Base-by-base conservation (phyloP, 2,113 vertebrate genomes). In the Rhinopomastus cyanomelas region DNA sequence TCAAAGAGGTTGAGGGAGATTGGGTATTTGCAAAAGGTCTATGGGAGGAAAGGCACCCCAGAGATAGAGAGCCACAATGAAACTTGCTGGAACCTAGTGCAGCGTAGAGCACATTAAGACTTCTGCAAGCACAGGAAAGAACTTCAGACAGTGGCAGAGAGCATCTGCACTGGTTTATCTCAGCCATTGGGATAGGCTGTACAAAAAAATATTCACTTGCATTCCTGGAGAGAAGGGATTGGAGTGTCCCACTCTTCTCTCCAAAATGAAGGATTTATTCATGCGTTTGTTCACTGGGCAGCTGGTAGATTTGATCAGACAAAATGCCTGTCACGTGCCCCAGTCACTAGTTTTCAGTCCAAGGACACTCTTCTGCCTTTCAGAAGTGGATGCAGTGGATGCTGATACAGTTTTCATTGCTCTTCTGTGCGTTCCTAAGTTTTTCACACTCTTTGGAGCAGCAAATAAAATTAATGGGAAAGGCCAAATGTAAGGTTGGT, bases 151-250 rank as follows among this genome's bases (percentile, higher is more conserved):
- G 30, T 59, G 76, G 67, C 64, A 74, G 30, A 68, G 36, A 81
- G 21, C 89, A 92, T 94, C 82, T 95, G 93, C 80, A 69, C 53
- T 89, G 89, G 82, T 82, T 91, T 3, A 3, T 95, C 85, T 93
- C 34, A 37, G 23, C 30, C 36, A 0, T 7, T 0, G 0, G 6
- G 48, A 48, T 7, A 75, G 68, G 68, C 11, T 59, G 12, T 62
- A 72, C 78, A 71, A 46, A 89, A 87, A 93, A 74, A 6, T 8
- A 9, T 44, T 78, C 61, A 46, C 30, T 81, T 90, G 29, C 36
- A 61, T 1, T 81, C 53, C 49, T 78, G 88, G 46, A 83, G 27
- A n/a, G 27, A 42, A 44, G 57, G 36, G 66, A 52, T 64, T 62
- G 9, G 5, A 22, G 42, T 42, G 30, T 95, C 80, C 53, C 61